phyloP scores from a whole-genome alignment of 2,888 invertebrate species.

The Apamea anceps region DNA sequence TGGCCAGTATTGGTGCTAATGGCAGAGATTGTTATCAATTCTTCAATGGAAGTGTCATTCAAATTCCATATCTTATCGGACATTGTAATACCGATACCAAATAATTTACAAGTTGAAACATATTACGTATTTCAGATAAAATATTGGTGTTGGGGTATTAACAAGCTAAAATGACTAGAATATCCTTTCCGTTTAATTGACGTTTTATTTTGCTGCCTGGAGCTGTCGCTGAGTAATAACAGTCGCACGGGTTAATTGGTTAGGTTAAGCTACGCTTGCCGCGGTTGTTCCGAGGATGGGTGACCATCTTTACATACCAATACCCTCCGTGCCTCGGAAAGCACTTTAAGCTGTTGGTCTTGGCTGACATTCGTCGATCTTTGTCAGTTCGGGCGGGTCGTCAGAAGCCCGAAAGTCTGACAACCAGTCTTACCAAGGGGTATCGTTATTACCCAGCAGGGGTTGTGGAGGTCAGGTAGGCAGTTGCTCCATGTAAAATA shows the following conservation, averaged over 20 bases:
- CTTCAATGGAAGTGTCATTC: conserved; percentile 45
- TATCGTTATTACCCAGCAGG: too few relatives aligned
- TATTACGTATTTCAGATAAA: conserved; percentile 23
- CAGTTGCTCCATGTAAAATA: too few relatives aligned
- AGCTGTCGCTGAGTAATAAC: neutral
- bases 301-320: neutral
- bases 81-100: conserved; percentile 36
- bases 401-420: neutral
- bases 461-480: too few relatives aligned
- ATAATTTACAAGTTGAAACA: conserved; percentile 50
- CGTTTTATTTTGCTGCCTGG: neutral
- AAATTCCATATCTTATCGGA: conserved; percentile 41
- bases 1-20: conserved; percentile 3
- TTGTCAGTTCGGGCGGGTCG: neutral
- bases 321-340: too few relatives aligned
- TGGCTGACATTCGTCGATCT: too few relatives aligned
- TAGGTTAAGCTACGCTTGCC: neutral
- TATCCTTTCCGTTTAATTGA: neutral
- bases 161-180: neutral
- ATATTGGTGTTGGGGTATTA: neutral
- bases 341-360: too few relatives aligned
- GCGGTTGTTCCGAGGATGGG: neutral
- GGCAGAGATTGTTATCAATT: conserved; percentile 28
- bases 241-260: neutral
- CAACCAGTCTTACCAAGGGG: too few relatives aligned